These are phyloP conservation scores for Neodontobutis hainanensis DNA, from an alignment of 2,113 vertebrate genomes.

Conservation along the genomic window DNA sequence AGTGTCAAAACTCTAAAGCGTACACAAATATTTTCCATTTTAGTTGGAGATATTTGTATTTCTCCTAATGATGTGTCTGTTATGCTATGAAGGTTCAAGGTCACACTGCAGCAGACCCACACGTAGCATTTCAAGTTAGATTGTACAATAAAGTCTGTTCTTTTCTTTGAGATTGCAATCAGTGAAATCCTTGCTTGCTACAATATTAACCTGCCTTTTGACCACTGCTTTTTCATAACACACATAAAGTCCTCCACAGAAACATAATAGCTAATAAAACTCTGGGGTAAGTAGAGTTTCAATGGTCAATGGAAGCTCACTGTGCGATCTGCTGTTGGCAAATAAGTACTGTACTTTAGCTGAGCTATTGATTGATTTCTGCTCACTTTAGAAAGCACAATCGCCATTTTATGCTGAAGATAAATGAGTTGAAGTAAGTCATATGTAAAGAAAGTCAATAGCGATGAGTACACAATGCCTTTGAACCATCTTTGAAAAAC, in stretches of 20 bases:
- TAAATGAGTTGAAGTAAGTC: constrained; percentile 7
- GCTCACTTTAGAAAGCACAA: constrained; percentile 16
- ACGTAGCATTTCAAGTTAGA: not conserved
- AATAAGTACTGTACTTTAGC: constrained; percentile 34
- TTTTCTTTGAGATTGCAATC: constrained; percentile 12
- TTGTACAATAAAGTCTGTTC: not conserved
- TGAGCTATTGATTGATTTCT: constrained; percentile 42
- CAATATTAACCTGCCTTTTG: constrained; percentile 17
- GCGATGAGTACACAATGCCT: not conserved
- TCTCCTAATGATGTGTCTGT: not conserved
- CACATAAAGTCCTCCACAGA: constrained; percentile 17
- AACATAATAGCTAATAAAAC: constrained; percentile 6
- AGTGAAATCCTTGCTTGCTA: constrained; percentile 4
- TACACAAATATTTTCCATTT: not conserved
- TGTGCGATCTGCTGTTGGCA: constrained; percentile 30
- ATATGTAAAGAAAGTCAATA: constrained; percentile 14
- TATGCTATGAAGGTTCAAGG: not conserved
- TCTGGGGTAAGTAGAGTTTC: not conserved
- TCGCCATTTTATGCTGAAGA: constrained; percentile 10
- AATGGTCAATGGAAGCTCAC: constrained; percentile 21
- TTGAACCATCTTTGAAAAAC: constrained; percentile 35
- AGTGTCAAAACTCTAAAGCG: not conserved
- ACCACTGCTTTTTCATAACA: constrained; percentile 25
- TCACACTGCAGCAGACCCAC: not conserved
- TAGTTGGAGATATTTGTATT: not conserved